Conservation (phyloP, 2,888 invertebrate genomes). For the Zele albiditarsus region DNA sequence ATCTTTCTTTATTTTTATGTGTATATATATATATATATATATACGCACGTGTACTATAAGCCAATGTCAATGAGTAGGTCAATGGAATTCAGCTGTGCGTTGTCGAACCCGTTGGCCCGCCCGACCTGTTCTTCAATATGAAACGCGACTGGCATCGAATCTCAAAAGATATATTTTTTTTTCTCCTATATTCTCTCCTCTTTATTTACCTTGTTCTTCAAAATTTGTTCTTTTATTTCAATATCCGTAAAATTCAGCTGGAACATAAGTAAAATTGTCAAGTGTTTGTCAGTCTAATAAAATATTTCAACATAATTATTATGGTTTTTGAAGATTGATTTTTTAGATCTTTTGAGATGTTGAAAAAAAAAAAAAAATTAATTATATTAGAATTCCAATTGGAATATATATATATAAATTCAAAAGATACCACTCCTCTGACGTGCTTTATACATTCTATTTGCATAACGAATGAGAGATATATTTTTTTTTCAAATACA, state of each 20-base stretch:
- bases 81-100: constrained; percentile 67
- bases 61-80: constrained; percentile 63
- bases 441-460: too few species aligned
- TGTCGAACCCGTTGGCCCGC: constrained; percentile 56
- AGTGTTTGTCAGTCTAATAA: too few species aligned
- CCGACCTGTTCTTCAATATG: constrained; percentile 50
- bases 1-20: constrained; percentile 7
- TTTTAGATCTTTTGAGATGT: too few species aligned
- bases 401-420: too few species aligned
- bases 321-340: too few species aligned
- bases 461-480: too few species aligned
- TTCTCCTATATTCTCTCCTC: background rate
- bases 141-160: constrained; percentile 45
- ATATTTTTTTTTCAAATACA: too few species aligned
- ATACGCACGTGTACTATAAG: constrained; percentile 7
- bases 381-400: background rate
- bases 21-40: background rate
- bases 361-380: too few species aligned
- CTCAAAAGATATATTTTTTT: constrained; percentile 38
- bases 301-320: too few species aligned
- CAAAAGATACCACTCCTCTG: too few species aligned
- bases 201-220: background rate
- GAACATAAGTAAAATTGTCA: background rate
- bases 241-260: background rate
- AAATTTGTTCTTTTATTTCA: background rate